phyloP scores from a whole-genome alignment of 2,888 invertebrate genomes.

The Rambutsinella grinnellia region DNA sequence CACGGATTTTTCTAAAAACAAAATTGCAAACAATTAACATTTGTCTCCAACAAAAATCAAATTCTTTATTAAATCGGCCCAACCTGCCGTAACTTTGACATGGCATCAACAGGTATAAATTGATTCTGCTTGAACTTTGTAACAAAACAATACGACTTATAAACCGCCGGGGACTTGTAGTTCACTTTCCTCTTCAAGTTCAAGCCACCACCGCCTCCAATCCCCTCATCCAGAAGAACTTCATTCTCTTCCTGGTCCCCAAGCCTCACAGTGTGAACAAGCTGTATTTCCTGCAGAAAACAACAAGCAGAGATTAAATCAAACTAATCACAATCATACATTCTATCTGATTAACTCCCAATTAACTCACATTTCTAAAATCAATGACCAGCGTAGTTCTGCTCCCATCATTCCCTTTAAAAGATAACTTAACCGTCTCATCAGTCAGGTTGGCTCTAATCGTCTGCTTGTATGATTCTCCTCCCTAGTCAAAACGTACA shows the following conservation, averaged over 20 bases:
- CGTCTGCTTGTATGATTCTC: constrained; percentile 45
- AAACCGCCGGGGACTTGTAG: background rate
- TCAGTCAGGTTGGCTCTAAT: constrained; percentile 36
- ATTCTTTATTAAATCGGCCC: too few species aligned
- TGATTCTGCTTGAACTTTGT: constrained; percentile 86
- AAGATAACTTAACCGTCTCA: constrained; percentile 34
- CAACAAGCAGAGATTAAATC: background rate
- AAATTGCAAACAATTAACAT: background rate
- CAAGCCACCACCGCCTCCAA: background rate
- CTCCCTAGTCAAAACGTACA: constrained; percentile 30
- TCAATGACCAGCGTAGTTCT: constrained; percentile 32
- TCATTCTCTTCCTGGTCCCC: constrained; percentile 33
- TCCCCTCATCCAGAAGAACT: background rate
- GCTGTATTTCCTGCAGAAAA: constrained; percentile 31
- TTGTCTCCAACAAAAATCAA: background rate
- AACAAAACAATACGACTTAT: constrained; percentile 78
- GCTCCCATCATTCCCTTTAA: constrained; percentile 30
- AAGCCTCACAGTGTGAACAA: constrained; percentile 18
- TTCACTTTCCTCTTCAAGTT: too few species aligned
- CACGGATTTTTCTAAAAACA: constrained; percentile 38
- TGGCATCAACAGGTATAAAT: constrained; percentile 95
- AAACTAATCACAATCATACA: too few species aligned
- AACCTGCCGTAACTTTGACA: constrained; percentile 95
- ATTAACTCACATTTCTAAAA: constrained; percentile 40
- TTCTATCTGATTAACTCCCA: too few species aligned